Percentiles rank a stretch among this genome's conserved stretches.
Conservation (phyloP, 2,888 invertebrate genomes). For the Portevinia maculata region DNA sequence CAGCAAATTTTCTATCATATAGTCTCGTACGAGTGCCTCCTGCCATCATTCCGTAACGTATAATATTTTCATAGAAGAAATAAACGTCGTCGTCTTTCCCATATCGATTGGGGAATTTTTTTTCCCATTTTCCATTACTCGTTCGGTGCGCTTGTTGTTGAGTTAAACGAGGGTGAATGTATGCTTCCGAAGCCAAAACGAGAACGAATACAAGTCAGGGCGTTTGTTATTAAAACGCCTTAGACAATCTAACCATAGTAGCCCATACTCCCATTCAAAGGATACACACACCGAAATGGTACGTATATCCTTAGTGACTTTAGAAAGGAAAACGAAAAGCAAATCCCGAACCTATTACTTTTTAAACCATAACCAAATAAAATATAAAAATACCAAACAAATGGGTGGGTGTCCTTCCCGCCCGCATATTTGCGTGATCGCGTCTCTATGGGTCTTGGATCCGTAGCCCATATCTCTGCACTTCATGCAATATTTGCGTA, state of each 20-base stretch:
- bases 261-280: conserved; percentile 39
- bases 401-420: conserved; percentile 35
- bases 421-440: conserved; percentile 34
- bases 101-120: conserved; percentile 73
- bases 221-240: conserved; percentile 73
- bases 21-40: conserved; percentile 38
- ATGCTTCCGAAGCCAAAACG: too few species aligned
- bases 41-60: conserved; percentile 56
- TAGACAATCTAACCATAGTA: conserved; percentile 66
- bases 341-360: conserved; percentile 73
- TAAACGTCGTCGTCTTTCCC: conserved; percentile 64
- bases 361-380: conserved; percentile 74
- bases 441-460: conserved; percentile 5
- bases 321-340: conserved; percentile 54
- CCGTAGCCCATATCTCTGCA: conserved; percentile 28
- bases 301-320: conserved; percentile 66
- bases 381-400: conserved; percentile 62
- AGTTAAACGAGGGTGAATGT: conserved; percentile 58
- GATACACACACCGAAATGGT: conserved; percentile 23
- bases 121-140: conserved; percentile 69
- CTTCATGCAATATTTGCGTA: conserved; percentile 68
- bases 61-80: conserved; percentile 72
- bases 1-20: conserved; percentile 49
- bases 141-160: conserved; percentile 60
- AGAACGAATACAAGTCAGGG: conserved; percentile 24